Percentiles rank a stretch among this genome's conserved stretches.
phyloP scores from a whole-genome alignment of 2,888 invertebrate species.

The Malachius bipustulatus region DNA sequence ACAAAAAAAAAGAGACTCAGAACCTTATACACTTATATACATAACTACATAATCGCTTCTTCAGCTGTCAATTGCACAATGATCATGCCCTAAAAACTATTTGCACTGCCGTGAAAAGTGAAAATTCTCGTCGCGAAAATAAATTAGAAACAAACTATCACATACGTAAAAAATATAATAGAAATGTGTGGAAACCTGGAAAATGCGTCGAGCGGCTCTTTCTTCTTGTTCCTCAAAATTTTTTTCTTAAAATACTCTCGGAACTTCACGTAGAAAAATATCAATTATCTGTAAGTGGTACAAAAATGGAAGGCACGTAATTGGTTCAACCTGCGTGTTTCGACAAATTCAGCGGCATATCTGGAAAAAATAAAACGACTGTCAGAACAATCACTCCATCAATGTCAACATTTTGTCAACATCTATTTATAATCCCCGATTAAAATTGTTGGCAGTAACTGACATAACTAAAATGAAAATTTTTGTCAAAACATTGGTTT shows the following conservation, averaged over 20 bases:
- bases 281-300: slow-evolving; percentile 9
- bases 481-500: too few species aligned
- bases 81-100: not conserved
- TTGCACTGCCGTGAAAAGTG: not conserved
- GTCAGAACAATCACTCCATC: not conserved
- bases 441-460: too few species aligned
- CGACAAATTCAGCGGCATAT: slow-evolving; percentile 82
- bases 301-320: slow-evolving; percentile 27
- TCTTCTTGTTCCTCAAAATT: not conserved
- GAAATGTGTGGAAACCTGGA: slow-evolving; percentile 3
- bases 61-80: slow-evolving; percentile 6
- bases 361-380: slow-evolving; percentile 43
- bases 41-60: not conserved
- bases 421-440: too few species aligned
- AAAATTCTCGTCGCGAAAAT: not conserved
- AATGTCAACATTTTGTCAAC: too few species aligned
- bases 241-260: not conserved
- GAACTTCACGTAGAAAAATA: slow-evolving; percentile 15
- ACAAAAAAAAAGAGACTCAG: not conserved
- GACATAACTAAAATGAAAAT: too few species aligned
- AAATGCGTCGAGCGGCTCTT: not conserved
- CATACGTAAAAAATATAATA: not conserved
- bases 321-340: slow-evolving; percentile 57
- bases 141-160: not conserved
- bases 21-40: not conserved